Evolutionary conservation across 1,140 invertebrate species (phyloP).

Genomic region (Adoxophyes honmai): DNA sequence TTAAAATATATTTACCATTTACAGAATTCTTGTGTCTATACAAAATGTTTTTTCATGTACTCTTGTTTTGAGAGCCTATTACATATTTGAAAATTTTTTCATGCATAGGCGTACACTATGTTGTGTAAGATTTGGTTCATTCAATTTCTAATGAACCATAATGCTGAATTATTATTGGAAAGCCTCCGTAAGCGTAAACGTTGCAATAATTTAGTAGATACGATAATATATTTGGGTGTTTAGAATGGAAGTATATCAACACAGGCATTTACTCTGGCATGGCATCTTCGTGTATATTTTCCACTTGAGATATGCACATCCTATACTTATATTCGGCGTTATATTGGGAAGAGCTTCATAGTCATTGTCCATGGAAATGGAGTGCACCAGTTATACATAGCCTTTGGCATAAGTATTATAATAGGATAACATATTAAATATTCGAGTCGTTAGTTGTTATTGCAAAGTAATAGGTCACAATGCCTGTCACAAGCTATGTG

Average conservation of each 20-base stretch:
- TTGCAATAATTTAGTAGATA: constrained; percentile 54
- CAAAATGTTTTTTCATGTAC: constrained; percentile 76
- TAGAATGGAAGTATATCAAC: constrained; percentile 28
- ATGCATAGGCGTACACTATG: constrained; percentile 49
- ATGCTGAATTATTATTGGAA: constrained; percentile 49
- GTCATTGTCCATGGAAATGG: constrained; percentile 3
- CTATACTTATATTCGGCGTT: constrained; percentile 12
- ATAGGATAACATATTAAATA: constrained; percentile 7
- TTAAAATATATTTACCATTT: constrained; percentile 78
- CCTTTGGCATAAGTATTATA: neutral
- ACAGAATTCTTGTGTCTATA: constrained; percentile 77
- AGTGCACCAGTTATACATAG: constrained; percentile 11
- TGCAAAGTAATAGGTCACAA: constrained; percentile 19
- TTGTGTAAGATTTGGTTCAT: constrained; percentile 56
- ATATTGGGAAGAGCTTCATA: constrained; percentile 13
- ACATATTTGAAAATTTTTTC: constrained; percentile 67
- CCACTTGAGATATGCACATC: constrained; percentile 5
- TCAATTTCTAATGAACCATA: constrained; percentile 38
- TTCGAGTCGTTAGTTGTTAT: constrained; percentile 14
- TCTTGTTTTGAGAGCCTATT: constrained; percentile 78
- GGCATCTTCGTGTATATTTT: constrained; percentile 51
- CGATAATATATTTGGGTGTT: constrained; percentile 39
- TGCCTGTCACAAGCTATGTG: constrained; percentile 17
- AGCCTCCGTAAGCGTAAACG: constrained; percentile 40
- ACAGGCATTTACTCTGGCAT: constrained; percentile 48